Percentiles rank a stretch among this genome's conserved stretches.
Evolutionary conservation across 1,140 invertebrate genomes (phyloP).

Genomic region (Drosophila lacteicornis): DNA sequence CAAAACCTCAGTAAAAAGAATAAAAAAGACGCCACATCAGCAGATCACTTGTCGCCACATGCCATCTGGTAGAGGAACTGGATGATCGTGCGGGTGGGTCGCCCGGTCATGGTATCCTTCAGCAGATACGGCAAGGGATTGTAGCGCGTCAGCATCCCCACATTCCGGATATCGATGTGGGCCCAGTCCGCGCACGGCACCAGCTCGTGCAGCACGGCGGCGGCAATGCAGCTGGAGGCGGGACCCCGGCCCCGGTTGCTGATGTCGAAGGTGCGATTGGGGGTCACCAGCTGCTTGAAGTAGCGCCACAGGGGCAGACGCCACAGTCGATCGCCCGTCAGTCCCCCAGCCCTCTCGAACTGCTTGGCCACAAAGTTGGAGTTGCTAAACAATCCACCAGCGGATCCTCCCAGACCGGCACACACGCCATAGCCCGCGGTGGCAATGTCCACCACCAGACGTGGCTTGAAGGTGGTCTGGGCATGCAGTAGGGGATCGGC

Average conservation of each 20-base stretch:
- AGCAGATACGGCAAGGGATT: slow-evolving; percentile 88
- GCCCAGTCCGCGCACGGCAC: slow-evolving; percentile 88
- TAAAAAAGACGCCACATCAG: slow-evolving; percentile 1
- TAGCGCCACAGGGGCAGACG: slow-evolving; percentile 94
- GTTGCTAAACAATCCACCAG: slow-evolving; percentile 93
- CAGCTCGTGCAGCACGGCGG: slow-evolving; percentile 90
- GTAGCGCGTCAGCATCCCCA: slow-evolving; percentile 86
- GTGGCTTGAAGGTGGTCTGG: slow-evolving; percentile 87
- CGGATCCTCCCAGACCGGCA: slow-evolving; percentile 89
- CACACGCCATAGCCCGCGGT: slow-evolving; percentile 87
- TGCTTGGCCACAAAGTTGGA: slow-evolving; percentile 88
- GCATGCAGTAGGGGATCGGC: slow-evolving; percentile 96
- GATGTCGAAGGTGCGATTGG: slow-evolving; percentile 86
- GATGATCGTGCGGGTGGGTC: slow-evolving; percentile 88
- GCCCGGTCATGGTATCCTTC: slow-evolving; percentile 86
- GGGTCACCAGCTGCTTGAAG: slow-evolving; percentile 90
- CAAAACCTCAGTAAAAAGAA: slow-evolving; percentile 8
- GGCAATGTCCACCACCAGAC: slow-evolving; percentile 90
- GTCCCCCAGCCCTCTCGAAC: slow-evolving; percentile 88
- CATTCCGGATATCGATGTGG: slow-evolving; percentile 90
- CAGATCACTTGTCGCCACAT: slow-evolving; percentile 80
- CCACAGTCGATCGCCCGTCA: slow-evolving; percentile 95
- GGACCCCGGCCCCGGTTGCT: slow-evolving; percentile 87
- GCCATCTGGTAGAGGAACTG: slow-evolving; percentile 87
- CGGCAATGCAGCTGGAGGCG: slow-evolving; percentile 88